Evolutionary conservation across 2,888 invertebrate genomes (phyloP).

Genomic region (Eupsilia transversa): DNA sequence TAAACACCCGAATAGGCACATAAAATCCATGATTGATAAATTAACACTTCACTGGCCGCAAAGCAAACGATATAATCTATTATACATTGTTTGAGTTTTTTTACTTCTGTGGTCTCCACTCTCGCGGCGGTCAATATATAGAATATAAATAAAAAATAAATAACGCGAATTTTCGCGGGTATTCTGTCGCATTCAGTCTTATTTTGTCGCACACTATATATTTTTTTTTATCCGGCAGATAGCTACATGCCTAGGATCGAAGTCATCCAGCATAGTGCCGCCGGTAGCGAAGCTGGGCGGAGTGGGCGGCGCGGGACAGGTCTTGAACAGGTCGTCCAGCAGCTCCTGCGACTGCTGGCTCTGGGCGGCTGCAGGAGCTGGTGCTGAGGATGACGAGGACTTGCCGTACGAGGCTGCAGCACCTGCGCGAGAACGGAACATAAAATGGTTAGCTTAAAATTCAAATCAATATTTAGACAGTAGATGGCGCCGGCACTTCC

Average conservation of each 20-base stretch:
- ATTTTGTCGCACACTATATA: neutral
- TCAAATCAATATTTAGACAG: neutral
- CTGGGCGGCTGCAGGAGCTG: fast-evolving
- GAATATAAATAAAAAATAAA: too few relatives aligned
- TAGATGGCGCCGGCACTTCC: neutral
- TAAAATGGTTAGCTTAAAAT: neutral
- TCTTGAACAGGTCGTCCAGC: constrained; percentile 68
- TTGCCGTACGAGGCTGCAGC: constrained; percentile 83
- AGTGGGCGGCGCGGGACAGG: constrained; percentile 28
- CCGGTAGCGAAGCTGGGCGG: constrained; percentile 7
- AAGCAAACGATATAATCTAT: too few relatives aligned
- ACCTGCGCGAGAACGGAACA: constrained; percentile 68
- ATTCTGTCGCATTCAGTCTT: too few relatives aligned
- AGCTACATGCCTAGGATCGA: constrained; percentile 89
- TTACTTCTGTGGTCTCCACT: too few relatives aligned
- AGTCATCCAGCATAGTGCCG: constrained; percentile 86
- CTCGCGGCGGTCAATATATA: too few relatives aligned
- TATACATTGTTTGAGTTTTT: too few relatives aligned
- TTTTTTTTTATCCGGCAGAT: neutral
- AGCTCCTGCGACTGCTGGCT: constrained; percentile 48
- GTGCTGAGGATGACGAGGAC: constrained; percentile 34
- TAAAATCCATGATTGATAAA: neutral
- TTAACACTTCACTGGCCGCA: neutral
- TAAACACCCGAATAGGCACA: neutral
- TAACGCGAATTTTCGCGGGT: too few relatives aligned